phyloP scores from a whole-genome alignment of 2,113 vertebrate species.

The Acanthisitta chloris region DNA sequence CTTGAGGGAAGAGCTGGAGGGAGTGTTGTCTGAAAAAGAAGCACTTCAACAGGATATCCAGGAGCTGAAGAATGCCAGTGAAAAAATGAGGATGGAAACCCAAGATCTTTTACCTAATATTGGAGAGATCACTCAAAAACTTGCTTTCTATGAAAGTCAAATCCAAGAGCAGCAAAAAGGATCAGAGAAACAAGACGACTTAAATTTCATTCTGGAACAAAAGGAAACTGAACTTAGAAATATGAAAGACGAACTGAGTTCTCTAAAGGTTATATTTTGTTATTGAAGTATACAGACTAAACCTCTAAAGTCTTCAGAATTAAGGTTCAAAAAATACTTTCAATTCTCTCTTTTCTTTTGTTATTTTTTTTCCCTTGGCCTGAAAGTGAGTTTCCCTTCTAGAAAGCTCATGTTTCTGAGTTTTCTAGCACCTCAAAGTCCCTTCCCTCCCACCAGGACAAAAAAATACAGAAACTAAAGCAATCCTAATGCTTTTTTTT shows the following conservation, averaged over 20 bases:
- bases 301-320: constrained; percentile 59
- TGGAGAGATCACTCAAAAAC: constrained; percentile 66
- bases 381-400: constrained; percentile 19
- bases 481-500: background rate
- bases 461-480: background rate
- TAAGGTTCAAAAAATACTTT: constrained; percentile 61
- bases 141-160: constrained; percentile 68
- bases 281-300: constrained; percentile 67
- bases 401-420: background rate
- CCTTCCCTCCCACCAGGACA: background rate
- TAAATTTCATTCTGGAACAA: constrained; percentile 76
- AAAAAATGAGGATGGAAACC: constrained; percentile 82
- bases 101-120: constrained; percentile 72
- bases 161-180: constrained; percentile 50
- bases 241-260: constrained; percentile 77
- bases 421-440: background rate
- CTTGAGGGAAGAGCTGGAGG: constrained; percentile 78
- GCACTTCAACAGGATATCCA: constrained; percentile 80
- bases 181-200: constrained; percentile 63
- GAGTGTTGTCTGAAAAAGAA: constrained; percentile 75
- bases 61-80: constrained; percentile 79
- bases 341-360: constrained; percentile 9
- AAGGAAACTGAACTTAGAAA: constrained; percentile 81
- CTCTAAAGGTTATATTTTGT: constrained; percentile 84
- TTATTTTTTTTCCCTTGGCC: background rate